These are phyloP conservation scores for Calliopum simillimum DNA, from an alignment of 2,888 invertebrate species.

Conservation along the genomic window DNA sequence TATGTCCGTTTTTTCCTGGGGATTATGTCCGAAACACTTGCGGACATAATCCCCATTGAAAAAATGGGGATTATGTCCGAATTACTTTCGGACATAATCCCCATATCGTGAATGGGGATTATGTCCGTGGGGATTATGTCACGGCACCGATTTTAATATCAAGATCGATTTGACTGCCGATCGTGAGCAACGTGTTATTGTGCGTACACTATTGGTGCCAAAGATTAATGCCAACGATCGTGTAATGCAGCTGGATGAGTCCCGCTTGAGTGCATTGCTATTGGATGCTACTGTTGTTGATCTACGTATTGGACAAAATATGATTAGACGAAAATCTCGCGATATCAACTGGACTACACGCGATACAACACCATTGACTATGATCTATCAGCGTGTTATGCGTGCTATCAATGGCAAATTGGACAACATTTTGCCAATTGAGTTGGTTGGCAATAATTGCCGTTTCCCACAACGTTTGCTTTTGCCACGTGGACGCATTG, in stretches of 20 bases:
- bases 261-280: constrained; percentile 73
- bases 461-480: constrained; percentile 74
- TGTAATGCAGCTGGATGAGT: constrained; percentile 48
- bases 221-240: constrained; percentile 73
- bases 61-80: no score
- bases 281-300: constrained; percentile 73
- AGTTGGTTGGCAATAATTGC: constrained; percentile 64
- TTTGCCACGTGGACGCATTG: constrained; percentile 73
- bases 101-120: no score
- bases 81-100: no score
- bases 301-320: constrained; percentile 69
- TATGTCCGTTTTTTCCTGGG: no score
- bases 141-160: no score
- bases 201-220: constrained; percentile 78
- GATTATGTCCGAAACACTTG: no score
- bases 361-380: constrained; percentile 69
- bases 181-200: constrained; percentile 70
- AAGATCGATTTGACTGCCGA: constrained; percentile 73
- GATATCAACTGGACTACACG: constrained; percentile 68
- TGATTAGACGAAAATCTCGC: constrained; percentile 53
- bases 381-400: constrained; percentile 68
- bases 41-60: no score
- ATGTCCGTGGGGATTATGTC: no score
- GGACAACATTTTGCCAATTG: constrained; percentile 46
- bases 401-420: constrained; percentile 66